Evolutionary conservation across 2,797 vertebrate species (phyloP), one percentile per base, ranked within the genome.

Genomic region (Merluccius polli): DNA sequence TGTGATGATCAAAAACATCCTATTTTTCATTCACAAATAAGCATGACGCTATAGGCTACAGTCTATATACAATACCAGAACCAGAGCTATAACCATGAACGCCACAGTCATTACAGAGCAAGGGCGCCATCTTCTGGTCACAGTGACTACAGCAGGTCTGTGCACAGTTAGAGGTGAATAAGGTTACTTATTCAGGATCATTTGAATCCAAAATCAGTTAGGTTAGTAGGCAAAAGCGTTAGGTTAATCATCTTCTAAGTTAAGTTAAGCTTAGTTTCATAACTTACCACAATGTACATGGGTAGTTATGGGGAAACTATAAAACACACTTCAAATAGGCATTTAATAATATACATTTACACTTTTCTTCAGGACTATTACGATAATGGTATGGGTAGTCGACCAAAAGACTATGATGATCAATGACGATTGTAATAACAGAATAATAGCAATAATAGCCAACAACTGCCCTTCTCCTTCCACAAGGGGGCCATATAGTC

Each of bases 71-170:
- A 52, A 52, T n/a, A 52, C 18, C 16, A 21, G 48, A n/a, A 52
- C 18, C 16, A n/a, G 18, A 21, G 48, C 48, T 52, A 38, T 38
- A 59, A 59, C 48, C 48, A 24, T 27, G 10, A 63, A 6, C 59
- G 2, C n/a, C n/a, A 63, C 52, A 11, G n/a, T 27, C 0, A 63
- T 69, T 69, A 74, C 67, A 82, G 84, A 82, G 79, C 77, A 75
- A 80, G 72, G 82, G 85, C 84, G 83, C 82, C 85, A 72, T 81
- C 76, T 36, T 74, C 79, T 82, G 88, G 82, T 73, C 73, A 82
- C 13, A 32, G 67, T 32, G 16, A 18, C 29, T 18, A 69, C 6
- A 69, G 31, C 29, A 69, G 29, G 13, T 69, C 30, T 69, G 16
- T 48, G 71, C 38, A 21, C 15, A 71, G 12, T 24, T 6, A 7